phyloP scores from a whole-genome alignment of 2,113 vertebrate genomes.

The Pithys albifrons region DNA sequence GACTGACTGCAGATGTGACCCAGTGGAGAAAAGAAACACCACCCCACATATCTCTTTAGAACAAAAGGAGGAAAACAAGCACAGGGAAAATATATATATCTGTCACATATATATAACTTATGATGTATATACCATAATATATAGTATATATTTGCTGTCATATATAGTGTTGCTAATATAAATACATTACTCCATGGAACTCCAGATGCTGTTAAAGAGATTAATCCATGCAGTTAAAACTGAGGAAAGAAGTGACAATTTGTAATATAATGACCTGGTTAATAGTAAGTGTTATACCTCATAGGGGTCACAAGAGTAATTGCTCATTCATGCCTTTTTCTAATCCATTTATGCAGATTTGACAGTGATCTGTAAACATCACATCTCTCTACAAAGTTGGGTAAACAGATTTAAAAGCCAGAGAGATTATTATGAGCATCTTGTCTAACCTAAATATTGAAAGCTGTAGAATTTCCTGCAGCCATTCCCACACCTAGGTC shows the following conservation, averaged over 20 bases:
- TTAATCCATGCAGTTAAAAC: constrained; percentile 25
- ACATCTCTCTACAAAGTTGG: neutral
- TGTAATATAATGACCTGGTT: constrained; percentile 22
- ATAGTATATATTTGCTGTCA: constrained; percentile 34
- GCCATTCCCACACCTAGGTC: neutral
- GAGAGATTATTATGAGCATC: neutral
- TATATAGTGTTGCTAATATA: constrained; percentile 33
- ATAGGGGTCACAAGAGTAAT: constrained; percentile 25
- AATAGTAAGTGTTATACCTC: constrained; percentile 29
- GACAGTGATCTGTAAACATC: constrained; percentile 55
- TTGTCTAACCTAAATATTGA: constrained; percentile 24
- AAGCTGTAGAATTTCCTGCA: neutral
- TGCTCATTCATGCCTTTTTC: constrained; percentile 39
- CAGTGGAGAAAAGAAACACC: neutral
- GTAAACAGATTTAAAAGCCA: constrained; percentile 52
- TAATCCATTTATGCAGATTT: constrained; percentile 58
- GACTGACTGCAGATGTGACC: neutral
- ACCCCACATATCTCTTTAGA: neutral
- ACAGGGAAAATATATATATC: neutral
- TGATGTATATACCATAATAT: neutral
- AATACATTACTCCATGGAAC: constrained; percentile 35
- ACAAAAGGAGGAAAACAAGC: neutral
- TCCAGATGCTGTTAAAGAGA: constrained; percentile 21
- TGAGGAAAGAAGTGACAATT: constrained; percentile 13
- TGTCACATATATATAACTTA: neutral